These are phyloP conservation scores for Egretta garzetta DNA, from an alignment of 2,113 vertebrate species.

Conservation along the genomic window DNA sequence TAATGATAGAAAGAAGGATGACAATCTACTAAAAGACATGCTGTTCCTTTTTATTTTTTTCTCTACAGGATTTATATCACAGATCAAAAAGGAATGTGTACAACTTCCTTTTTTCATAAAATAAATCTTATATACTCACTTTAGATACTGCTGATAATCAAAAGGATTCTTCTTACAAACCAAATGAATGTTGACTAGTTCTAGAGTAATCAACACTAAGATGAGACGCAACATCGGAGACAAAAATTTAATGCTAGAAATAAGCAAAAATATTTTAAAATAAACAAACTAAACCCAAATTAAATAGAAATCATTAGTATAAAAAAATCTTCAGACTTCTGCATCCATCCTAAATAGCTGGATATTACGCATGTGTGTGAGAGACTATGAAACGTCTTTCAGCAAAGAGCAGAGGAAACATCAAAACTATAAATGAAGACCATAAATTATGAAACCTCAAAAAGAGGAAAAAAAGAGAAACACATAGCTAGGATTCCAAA, in stretches of 20 bases:
- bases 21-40: neutral
- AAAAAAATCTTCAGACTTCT: neutral
- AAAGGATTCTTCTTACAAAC: conserved; percentile 33
- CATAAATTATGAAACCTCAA: neutral
- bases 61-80: neutral
- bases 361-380: neutral
- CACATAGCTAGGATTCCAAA: neutral
- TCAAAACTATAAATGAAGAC: neutral
- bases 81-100: neutral
- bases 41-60: neutral
- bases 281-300: neutral
- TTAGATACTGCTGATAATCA: conserved; percentile 74
- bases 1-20: neutral
- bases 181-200: conserved; percentile 54
- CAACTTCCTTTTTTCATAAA: neutral
- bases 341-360: neutral
- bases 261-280: neutral
- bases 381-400: neutral
- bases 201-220: conserved; percentile 65
- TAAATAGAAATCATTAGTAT: neutral
- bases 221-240: conserved; percentile 62
- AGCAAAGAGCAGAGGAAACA: neutral
- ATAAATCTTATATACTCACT: conserved; percentile 62
- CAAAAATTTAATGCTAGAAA: conserved; percentile 69
- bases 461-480: neutral